Percentiles rank a stretch among this genome's conserved stretches.
These are phyloP conservation scores for Scomber colias DNA, from an alignment of 2,113 vertebrate genomes.

Conservation along the genomic window DNA sequence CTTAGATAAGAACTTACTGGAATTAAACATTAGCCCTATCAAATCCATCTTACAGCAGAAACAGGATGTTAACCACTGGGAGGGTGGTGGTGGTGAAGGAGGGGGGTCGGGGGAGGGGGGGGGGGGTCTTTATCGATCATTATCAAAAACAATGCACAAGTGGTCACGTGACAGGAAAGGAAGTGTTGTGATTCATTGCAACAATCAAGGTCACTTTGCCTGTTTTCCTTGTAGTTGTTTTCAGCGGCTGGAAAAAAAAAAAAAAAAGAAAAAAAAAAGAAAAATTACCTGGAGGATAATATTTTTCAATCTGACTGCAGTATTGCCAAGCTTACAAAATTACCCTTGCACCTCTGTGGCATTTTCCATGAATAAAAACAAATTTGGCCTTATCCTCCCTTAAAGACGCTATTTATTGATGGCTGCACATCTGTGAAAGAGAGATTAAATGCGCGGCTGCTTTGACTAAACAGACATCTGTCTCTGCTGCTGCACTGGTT, in stretches of 20 bases:
- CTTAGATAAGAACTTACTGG: not conserved
- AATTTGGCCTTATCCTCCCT: not conserved
- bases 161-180: conserved; percentile 20
- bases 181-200: conserved; percentile 15
- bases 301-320: not conserved
- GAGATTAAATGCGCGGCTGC: conserved; percentile 45
- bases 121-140: conserved; percentile 1
- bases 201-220: conserved; percentile 35
- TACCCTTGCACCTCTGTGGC: conserved; percentile 7
- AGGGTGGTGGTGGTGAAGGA: too few species aligned
- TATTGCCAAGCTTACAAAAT: not conserved
- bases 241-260: not conserved
- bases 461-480: conserved; percentile 46
- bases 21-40: conserved; percentile 1
- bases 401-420: conserved; percentile 13
- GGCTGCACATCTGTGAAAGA: conserved; percentile 42
- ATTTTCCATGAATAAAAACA: conserved; percentile 37
- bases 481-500: conserved; percentile 24
- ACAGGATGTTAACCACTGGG: conserved; percentile 24
- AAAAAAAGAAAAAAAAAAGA: too few species aligned
- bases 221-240: conserved; percentile 2
- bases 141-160: conserved; percentile 32
- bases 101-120: not conserved
- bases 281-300: not conserved
- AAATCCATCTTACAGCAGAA: not conserved